Conservation (phyloP, 2,797 vertebrate species). For the Hypotaenidia philippensis region DNA sequence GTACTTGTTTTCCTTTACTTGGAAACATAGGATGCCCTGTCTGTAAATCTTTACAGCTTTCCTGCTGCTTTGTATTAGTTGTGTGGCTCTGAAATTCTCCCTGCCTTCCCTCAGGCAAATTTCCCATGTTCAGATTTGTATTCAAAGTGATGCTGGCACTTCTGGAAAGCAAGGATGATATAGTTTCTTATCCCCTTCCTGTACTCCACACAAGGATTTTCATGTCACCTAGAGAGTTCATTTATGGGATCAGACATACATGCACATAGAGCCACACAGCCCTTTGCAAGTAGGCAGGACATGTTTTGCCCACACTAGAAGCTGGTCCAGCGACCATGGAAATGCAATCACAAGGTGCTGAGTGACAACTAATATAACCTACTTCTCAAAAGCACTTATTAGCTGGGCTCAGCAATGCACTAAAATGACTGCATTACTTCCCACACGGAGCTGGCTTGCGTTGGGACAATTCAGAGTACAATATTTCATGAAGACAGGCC, state of each 20-base stretch:
- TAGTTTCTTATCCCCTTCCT: neutral
- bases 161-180: neutral
- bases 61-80: slow-evolving; percentile 38
- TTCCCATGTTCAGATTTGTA: slow-evolving; percentile 27
- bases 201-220: neutral
- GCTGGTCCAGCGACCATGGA: slow-evolving; percentile 8
- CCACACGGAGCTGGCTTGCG: slow-evolving; percentile 9
- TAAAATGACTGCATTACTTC: slow-evolving; percentile 36
- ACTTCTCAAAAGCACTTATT: neutral
- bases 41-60: slow-evolving; percentile 9
- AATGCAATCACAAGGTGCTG: slow-evolving; percentile 55
- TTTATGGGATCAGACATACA: neutral
- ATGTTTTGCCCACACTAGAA: slow-evolving; percentile 5
- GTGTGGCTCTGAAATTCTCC: neutral
- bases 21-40: slow-evolving; percentile 1
- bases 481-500: slow-evolving; percentile 30
- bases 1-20: slow-evolving; percentile 53
- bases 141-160: neutral
- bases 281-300: neutral
- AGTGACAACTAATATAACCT: slow-evolving; percentile 50
- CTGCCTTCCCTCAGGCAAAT: slow-evolving; percentile 8
- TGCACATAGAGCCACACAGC: neutral
- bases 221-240: slow-evolving; percentile 10
- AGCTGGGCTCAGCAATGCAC: slow-evolving; percentile 12
- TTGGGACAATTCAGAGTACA: slow-evolving; percentile 41